Evolutionary conservation across 2,797 vertebrate genomes (phyloP).

Genomic region (Notolepis coatsorum): DNA sequence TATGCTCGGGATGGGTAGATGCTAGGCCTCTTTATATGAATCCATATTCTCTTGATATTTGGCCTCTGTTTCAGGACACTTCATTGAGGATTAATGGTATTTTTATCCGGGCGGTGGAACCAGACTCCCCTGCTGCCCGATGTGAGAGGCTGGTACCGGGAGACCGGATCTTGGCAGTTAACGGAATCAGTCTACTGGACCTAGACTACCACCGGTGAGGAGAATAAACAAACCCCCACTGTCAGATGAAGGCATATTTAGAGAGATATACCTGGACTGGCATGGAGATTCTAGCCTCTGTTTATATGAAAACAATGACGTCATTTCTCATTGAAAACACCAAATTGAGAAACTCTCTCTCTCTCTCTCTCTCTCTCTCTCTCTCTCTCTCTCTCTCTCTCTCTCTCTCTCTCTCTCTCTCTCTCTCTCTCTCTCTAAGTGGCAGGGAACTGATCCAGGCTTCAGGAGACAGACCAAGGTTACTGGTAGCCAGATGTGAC

Average conservation of each 20-base stretch:
- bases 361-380: not conserved
- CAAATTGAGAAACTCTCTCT: not conserved
- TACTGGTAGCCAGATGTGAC: constrained; percentile 75
- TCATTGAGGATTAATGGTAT: constrained; percentile 71
- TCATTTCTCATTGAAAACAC: not conserved
- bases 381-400: not conserved
- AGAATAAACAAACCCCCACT: not conserved
- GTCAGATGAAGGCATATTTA: not conserved
- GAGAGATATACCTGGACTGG: too few species aligned
- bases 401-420: constrained; percentile 11
- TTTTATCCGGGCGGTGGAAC: constrained; percentile 79
- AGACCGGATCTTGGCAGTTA: constrained; percentile 84
- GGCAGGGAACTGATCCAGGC: constrained; percentile 80
- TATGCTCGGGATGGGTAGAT: not conserved
- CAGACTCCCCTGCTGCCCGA: constrained; percentile 79
- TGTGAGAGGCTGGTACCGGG: constrained; percentile 71
- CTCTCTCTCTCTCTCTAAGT: constrained; percentile 49
- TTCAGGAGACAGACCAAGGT: constrained; percentile 73
- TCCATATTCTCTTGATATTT: not conserved
- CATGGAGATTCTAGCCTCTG: not conserved
- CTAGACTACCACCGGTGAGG: constrained; percentile 76
- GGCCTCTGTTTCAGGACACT: constrained; percentile 63
- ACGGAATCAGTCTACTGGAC: constrained; percentile 78
- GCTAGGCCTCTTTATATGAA: not conserved
- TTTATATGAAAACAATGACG: not conserved